Evolutionary conservation across 2,888 invertebrate species (phyloP), one percentile per base, ranked within the genome.

Genomic region (Operophtera brumata): DNA sequence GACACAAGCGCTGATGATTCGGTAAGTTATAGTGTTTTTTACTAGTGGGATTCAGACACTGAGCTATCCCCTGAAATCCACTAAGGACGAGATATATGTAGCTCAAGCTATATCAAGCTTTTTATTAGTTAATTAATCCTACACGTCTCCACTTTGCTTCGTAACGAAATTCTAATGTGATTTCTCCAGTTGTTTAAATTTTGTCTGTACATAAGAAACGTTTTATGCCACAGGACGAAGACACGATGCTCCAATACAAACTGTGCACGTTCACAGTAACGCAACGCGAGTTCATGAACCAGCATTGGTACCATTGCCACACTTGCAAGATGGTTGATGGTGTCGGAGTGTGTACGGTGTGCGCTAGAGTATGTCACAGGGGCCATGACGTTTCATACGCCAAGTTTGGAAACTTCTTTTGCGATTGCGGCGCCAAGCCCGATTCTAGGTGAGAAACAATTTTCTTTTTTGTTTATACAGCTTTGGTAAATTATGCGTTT

Each of bases 261-360:
- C 91, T 99, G 10, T 99, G 99, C 84, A 99, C 99, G 0, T 99
- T 97, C 86, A 98, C 98, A 6, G 94, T 98, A 49, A 99, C 99
- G 0, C 97, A 98, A 78, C 97, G 97, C 74, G 99, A 99, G 83
- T 99, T 98, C 80, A 98, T 98, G 96, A 98, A 97, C 86, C 99
- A 96, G 77, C 97, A 97, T 79, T 97, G 98, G 98, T 99, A 99
- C 88, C 99, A 99, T 85, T 99, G 99, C 79, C 99, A 99, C 86
- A 98, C 99, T 0, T 99, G 99, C 84, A 96, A 96, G 80, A 99
- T 99, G 99, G 94, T 98, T 54, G 99, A 99, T 80, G 97, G 98
- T 6, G 98, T 98, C 1, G 99, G 99, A 0, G 99, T 99, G 26
- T 99, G 99, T 81, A 97, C 98, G 0, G 96, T 99, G 11, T 99